Conservation (phyloP, 2,797 vertebrate genomes). For the Protosalanx chinensis region DNA sequence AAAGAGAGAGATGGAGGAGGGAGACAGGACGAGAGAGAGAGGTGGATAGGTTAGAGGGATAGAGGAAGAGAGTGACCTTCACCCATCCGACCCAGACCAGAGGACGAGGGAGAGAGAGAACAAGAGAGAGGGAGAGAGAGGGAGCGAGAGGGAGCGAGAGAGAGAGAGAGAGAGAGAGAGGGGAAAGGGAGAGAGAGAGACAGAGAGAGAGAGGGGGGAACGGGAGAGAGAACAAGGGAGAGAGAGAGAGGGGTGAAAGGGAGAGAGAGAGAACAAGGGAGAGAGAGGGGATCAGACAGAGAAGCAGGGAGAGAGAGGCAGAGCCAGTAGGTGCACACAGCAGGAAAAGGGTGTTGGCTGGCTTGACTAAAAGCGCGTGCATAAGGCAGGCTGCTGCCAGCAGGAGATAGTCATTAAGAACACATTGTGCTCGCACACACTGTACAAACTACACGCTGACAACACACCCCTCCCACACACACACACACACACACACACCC, state of each 20-base stretch:
- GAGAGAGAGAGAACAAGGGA: slow-evolving; percentile 15
- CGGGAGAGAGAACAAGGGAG: background rate
- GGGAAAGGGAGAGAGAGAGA: too few relatives aligned
- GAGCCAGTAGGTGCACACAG: slow-evolving; percentile 15
- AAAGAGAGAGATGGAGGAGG: slow-evolving; percentile 6
- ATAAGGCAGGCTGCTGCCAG: slow-evolving; percentile 8
- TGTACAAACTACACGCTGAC: background rate
- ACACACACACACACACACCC: slow-evolving; percentile 10
- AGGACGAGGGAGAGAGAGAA: slow-evolving; percentile 17
- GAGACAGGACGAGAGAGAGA: slow-evolving; percentile 28
- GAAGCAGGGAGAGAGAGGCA: background rate
- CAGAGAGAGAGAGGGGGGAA: slow-evolving; percentile 20
- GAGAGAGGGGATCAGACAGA: background rate
- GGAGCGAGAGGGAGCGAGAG: background rate
- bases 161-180: slow-evolving; percentile 11
- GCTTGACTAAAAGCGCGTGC: slow-evolving; percentile 17
- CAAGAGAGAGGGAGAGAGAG: background rate
- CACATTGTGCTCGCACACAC: background rate
- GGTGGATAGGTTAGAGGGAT: slow-evolving; percentile 50
- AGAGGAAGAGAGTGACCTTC: slow-evolving; percentile 17
- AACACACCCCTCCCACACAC: background rate
- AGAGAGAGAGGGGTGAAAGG: slow-evolving; percentile 5
- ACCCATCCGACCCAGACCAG: too few relatives aligned
- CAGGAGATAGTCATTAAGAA: slow-evolving; percentile 14
- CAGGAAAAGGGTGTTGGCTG: slow-evolving; percentile 7